These are phyloP conservation scores for Calvadosia cruxmelitensis DNA, from an alignment of 30 jellyfish, hydroid and myxozoan genomes.

Conservation along the genomic window DNA sequence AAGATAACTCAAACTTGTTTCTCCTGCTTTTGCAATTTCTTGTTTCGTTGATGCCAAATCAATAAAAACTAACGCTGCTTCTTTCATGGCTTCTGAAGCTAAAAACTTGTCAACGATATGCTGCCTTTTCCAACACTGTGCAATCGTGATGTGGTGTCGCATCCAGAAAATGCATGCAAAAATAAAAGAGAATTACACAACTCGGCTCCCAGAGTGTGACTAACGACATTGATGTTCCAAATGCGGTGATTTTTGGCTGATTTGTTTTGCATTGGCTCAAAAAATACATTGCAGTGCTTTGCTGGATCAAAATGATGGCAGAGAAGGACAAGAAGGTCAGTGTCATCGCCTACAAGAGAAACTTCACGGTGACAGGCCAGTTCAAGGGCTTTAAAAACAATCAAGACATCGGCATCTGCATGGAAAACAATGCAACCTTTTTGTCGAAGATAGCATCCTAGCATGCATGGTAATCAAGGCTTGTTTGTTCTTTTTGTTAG, in stretches of 20 bases:
- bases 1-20: too few relatives aligned
- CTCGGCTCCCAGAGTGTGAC: constrained; percentile 4
- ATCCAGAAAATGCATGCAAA: constrained; percentile 5
- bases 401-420: constrained; percentile 22
- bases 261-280: constrained; percentile 33
- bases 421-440: constrained; percentile 13
- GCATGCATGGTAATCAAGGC: constrained; percentile 12
- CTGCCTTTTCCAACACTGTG: not conserved
- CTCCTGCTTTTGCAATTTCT: constrained; percentile 15
- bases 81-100: constrained; percentile 5
- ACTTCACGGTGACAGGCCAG: not conserved
- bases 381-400: constrained; percentile 9
- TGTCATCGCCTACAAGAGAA: constrained; percentile 15
- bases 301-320: constrained; percentile 13
- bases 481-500: constrained; percentile 3
- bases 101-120: too few relatives aligned
- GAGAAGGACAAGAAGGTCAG: constrained; percentile 19
- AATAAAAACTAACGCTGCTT: constrained; percentile 19
- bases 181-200: not conserved
- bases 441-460: constrained; percentile 7
- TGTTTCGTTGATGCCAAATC: constrained; percentile 17
- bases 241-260: constrained; percentile 15
- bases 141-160: constrained; percentile 3
- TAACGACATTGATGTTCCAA: constrained; percentile 15
- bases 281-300: constrained; percentile 15